Evolutionary conservation across 92 coral and sea anemone species (phyloP).

Genomic region (Porites evermanni): DNA sequence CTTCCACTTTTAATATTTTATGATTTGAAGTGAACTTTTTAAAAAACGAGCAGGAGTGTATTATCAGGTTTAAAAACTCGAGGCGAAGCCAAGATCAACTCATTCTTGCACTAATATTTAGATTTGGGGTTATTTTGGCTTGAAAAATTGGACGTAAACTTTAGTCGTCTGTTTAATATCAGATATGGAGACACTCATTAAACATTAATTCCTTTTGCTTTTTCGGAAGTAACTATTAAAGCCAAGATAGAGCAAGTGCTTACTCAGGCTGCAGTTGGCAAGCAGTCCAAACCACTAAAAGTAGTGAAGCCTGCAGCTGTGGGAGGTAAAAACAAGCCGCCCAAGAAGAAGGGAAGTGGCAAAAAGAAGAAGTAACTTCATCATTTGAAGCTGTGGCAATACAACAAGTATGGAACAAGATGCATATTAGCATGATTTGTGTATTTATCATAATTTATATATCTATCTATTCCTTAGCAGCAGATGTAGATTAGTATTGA

Average conservation of each 20-base stretch:
- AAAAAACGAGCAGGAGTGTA: no score
- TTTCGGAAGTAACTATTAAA: constrained; percentile 61
- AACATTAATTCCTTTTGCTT: no score
- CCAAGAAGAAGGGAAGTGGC: background rate
- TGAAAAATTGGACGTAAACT: no score
- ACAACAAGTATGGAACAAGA: background rate
- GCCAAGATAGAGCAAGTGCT: constrained; percentile 79
- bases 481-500: background rate
- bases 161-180: no score
- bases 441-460: background rate
- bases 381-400: background rate
- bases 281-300: constrained; percentile 70
- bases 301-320: constrained; percentile 51
- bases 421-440: background rate
- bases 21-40: no score
- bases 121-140: no score
- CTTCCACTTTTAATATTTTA: no score
- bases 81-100: no score
- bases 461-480: background rate
- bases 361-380: background rate
- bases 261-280: constrained; percentile 59
- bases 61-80: no score
- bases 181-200: no score
- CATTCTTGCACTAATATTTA: no score
- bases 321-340: background rate